phyloP scores from a whole-genome alignment of 2,113 vertebrate species.

The Dolichotis patagonum region DNA sequence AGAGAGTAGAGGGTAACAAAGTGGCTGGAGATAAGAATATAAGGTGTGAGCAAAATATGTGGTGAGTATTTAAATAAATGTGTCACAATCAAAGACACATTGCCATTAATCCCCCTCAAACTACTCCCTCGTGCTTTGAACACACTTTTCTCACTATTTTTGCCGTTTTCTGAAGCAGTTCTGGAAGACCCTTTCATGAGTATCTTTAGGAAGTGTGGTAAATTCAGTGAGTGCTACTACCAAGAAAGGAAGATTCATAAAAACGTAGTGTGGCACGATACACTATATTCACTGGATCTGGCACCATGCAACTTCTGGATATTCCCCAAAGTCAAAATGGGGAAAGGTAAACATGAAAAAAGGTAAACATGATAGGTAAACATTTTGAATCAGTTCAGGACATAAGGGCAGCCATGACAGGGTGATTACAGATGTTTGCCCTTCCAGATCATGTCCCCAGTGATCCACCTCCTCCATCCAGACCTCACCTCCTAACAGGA shows the following conservation, averaged over 20 bases:
- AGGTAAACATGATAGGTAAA: background rate
- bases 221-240: background rate
- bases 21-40: background rate
- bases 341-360: too few species aligned
- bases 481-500: background rate
- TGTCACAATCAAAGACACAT: background rate
- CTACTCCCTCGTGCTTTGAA: background rate
- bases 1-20: background rate
- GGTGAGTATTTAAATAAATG: background rate
- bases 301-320: background rate
- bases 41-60: background rate
- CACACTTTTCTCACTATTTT: background rate
- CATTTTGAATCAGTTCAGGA: background rate
- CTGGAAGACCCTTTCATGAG: background rate
- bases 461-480: background rate
- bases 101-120: background rate
- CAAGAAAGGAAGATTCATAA: background rate
- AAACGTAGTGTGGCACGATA: background rate
- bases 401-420: background rate
- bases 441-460: background rate
- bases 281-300: background rate
- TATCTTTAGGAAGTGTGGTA: background rate
- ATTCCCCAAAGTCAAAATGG: background rate
- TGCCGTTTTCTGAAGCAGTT: background rate
- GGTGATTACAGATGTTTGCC: background rate